Conservation (phyloP, 2,797 vertebrate genomes). For the Capromys pilorides region DNA sequence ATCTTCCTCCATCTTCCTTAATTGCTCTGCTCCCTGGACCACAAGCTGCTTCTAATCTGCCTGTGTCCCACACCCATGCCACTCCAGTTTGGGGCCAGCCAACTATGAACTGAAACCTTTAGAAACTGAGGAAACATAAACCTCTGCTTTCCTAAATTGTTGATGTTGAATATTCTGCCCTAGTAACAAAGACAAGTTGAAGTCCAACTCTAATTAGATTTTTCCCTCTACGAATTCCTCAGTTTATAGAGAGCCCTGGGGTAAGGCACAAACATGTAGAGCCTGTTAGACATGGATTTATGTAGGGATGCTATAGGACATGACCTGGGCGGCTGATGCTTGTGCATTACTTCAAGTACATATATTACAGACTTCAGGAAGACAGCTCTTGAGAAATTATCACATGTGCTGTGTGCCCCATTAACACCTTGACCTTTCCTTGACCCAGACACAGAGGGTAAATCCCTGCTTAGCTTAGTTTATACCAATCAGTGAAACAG, state of each 20-base stretch:
- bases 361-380: not conserved
- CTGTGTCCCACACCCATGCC: not conserved
- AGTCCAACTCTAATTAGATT: not conserved
- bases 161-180: not conserved
- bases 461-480: not conserved
- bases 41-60: not conserved
- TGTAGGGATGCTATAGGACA: not conserved
- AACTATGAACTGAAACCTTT: not conserved
- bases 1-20: not conserved
- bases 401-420: not conserved
- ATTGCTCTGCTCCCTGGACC: not conserved
- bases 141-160: not conserved
- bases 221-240: not conserved
- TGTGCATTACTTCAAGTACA: not conserved
- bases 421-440: not conserved
- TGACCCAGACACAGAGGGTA: not conserved
- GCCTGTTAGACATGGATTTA: not conserved
- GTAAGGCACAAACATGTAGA: not conserved
- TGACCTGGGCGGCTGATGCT: not conserved
- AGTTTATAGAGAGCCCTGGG: not conserved
- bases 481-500: not conserved
- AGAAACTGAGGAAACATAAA: not conserved
- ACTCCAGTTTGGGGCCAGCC: not conserved
- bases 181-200: not conserved
- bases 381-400: not conserved